Evolutionary conservation across 2,113 vertebrate genomes (phyloP).

Genomic region (Anolis carolinensis): DNA sequence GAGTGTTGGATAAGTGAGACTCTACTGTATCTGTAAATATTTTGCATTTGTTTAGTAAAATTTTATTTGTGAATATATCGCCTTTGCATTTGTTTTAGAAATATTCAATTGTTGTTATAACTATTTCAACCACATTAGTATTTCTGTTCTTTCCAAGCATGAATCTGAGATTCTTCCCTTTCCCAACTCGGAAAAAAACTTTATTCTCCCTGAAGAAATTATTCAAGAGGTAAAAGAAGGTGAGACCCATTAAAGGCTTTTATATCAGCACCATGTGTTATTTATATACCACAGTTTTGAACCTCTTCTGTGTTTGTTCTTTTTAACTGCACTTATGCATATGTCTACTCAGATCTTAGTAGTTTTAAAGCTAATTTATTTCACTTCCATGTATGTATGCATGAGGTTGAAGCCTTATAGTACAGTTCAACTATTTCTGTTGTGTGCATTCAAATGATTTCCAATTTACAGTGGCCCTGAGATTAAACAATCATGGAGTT

Average conservation of each 20-base stretch:
- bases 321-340: background rate
- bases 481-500: no score
- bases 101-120: constrained; percentile 14
- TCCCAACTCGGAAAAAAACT: constrained; percentile 94
- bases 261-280: background rate
- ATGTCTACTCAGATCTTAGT: background rate
- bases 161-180: constrained; percentile 97
- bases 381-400: no score
- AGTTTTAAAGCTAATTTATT: no score
- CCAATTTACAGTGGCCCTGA: no score
- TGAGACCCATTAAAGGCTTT: constrained; percentile 62
- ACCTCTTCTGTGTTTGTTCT: background rate
- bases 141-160: constrained; percentile 77
- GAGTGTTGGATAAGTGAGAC: no score
- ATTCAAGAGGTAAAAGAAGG: constrained; percentile 98
- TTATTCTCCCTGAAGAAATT: constrained; percentile 93
- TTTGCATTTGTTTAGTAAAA: no score
- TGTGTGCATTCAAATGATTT: background rate
- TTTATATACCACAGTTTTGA: background rate
- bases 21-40: no score
- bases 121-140: constrained; percentile 21
- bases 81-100: background rate
- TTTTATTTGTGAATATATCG: background rate
- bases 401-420: no score
- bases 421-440: background rate